Evolutionary conservation across 1,140 invertebrate genomes (phyloP).

Genomic region (Aphis craccivora): DNA sequence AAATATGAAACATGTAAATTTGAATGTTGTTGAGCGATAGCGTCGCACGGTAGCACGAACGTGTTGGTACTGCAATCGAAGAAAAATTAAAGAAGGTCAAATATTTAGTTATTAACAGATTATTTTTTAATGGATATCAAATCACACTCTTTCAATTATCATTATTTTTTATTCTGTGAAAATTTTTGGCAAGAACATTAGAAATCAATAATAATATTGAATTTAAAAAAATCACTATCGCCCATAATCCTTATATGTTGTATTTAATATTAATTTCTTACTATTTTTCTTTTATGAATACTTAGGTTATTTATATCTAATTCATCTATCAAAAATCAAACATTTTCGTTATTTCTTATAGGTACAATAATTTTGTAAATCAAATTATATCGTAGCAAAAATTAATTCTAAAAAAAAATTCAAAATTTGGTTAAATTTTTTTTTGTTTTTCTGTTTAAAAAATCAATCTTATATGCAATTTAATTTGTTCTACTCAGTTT

Average conservation of each 20-base stretch:
- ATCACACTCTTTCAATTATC: not conserved
- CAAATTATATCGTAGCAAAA: not conserved
- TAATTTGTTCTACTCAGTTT: not conserved
- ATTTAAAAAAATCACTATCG: not conserved
- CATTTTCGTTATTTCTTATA: not conserved
- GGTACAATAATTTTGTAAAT: not conserved
- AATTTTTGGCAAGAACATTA: not conserved
- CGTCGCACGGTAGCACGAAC: not conserved
- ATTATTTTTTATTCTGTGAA: not conserved
- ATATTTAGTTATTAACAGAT: not conserved
- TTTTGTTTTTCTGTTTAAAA: not conserved
- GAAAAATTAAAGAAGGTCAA: not conserved
- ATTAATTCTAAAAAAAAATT: not conserved
- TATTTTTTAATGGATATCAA: not conserved
- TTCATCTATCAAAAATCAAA: not conserved
- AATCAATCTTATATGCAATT: not conserved
- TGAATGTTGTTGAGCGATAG: not conserved
- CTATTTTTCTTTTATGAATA: not conserved
- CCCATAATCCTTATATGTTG: no score
- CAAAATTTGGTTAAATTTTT: not conserved
- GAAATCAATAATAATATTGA: not conserved
- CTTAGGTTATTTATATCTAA: not conserved
- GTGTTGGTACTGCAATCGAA: not conserved
- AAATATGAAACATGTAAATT: not conserved
- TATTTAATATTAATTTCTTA: not conserved